Evolutionary conservation across 2,797 vertebrate species (phyloP).

Genomic region (Sebastes diploproa): DNA sequence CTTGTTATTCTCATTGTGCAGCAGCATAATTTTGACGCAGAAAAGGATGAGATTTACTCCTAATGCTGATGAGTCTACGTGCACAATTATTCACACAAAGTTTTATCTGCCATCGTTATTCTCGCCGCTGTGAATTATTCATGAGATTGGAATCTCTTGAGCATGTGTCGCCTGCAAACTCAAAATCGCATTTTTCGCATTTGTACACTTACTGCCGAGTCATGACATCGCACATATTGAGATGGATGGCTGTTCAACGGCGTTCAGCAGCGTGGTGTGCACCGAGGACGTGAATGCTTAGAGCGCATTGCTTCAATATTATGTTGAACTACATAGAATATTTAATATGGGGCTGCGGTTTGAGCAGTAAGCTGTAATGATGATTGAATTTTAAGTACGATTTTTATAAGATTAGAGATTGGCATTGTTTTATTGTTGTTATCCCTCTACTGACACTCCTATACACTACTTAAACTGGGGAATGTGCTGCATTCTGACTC

Average conservation of each 20-base stretch:
- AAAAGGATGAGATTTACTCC: slow-evolving; percentile 42
- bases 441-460: slow-evolving; percentile 32
- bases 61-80: slow-evolving; percentile 36
- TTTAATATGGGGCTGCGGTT: neutral
- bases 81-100: slow-evolving; percentile 39
- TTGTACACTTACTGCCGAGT: slow-evolving; percentile 33
- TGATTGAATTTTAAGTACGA: neutral
- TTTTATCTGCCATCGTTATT: slow-evolving; percentile 46
- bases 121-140: slow-evolving; percentile 45
- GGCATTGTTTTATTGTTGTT: slow-evolving; percentile 52
- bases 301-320: neutral
- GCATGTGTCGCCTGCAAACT: slow-evolving; percentile 36
- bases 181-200: slow-evolving; percentile 32
- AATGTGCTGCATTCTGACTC: slow-evolving; percentile 60
- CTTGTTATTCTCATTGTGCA: slow-evolving; percentile 57
- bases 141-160: slow-evolving; percentile 40
- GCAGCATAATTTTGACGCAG: slow-evolving; percentile 50
- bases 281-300: neutral
- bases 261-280: slow-evolving; percentile 14
- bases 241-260: slow-evolving; percentile 50
- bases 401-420: slow-evolving; percentile 21
- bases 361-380: neutral
- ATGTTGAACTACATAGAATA: neutral
- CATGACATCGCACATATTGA: slow-evolving; percentile 47
- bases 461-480: slow-evolving; percentile 56